These are phyloP conservation scores for Medauroidea extradentata DNA, from an alignment of 1,140 invertebrate species.

Conservation along the genomic window DNA sequence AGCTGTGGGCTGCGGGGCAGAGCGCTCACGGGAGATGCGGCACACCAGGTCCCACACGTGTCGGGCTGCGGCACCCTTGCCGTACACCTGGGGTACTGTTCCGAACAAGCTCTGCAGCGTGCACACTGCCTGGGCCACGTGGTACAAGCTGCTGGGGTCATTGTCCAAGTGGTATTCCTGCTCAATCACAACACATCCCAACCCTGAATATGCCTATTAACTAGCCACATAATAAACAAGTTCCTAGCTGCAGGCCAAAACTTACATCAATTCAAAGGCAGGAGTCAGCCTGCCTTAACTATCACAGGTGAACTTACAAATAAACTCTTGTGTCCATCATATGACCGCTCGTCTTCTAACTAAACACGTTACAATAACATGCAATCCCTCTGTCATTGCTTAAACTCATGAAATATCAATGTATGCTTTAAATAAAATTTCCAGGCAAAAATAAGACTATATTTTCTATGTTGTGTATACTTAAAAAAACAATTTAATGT, in stretches of 20 bases:
- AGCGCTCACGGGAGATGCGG: constrained; percentile 66
- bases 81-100: constrained; percentile 81
- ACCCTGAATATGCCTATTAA: no score
- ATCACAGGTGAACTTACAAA: no score
- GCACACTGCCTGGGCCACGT: constrained; percentile 83
- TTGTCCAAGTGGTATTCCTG: constrained; percentile 82
- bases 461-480: no score
- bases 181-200: constrained; percentile 33
- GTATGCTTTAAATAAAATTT: no score
- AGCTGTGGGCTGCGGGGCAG: not conserved
- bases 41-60: constrained; percentile 85
- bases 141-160: constrained; percentile 81
- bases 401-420: no score
- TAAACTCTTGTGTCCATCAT: not conserved
- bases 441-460: no score
- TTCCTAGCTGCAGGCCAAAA: constrained; percentile 4
- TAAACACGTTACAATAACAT: no score
- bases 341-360: no score
- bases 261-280: not conserved
- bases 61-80: constrained; percentile 83
- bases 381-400: no score
- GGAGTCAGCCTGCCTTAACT: not conserved
- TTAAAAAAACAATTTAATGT: no score
- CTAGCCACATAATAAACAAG: not conserved
- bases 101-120: constrained; percentile 85